Conservation (phyloP, 2,113 vertebrate genomes). For the Calidris pugnax region DNA sequence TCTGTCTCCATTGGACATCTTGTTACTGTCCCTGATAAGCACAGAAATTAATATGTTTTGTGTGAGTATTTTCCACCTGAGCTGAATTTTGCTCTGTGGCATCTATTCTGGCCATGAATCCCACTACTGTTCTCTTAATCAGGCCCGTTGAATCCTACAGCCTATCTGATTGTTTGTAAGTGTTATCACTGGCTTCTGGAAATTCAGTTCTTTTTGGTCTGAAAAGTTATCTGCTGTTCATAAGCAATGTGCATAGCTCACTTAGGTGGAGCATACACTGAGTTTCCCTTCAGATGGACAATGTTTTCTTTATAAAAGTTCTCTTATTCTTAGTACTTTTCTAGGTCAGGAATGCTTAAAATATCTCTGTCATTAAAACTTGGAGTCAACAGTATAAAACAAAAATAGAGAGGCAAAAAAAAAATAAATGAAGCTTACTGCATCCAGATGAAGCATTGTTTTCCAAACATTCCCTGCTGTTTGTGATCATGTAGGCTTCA, state of each 20-base stretch:
- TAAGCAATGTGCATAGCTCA: neutral
- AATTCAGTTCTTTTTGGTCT: neutral
- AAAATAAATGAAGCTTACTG: constrained; percentile 47
- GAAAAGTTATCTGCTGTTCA: neutral
- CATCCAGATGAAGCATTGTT: constrained; percentile 42
- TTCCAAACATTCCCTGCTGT: constrained; percentile 15
- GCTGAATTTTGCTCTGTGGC: neutral
- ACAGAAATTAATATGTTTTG: neutral
- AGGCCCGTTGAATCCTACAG: neutral
- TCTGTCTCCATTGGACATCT: neutral
- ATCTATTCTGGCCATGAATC: neutral
- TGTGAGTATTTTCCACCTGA: neutral
- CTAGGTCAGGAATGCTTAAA: constrained; percentile 59
- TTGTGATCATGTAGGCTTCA: neutral
- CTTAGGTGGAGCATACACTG: neutral
- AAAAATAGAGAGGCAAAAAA: constrained; percentile 48
- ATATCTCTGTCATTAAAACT: constrained; percentile 63
- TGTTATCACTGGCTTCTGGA: neutral
- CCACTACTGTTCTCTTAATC: neutral
- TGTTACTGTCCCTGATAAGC: neutral
- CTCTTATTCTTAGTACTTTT: constrained; percentile 55
- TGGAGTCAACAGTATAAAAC: constrained; percentile 48
- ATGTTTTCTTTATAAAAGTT: constrained; percentile 28
- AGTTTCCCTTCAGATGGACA: constrained; percentile 20
- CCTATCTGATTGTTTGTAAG: neutral